Evolutionary conservation across 2,888 invertebrate species (phyloP).

Genomic region (Pollenia labialis): DNA sequence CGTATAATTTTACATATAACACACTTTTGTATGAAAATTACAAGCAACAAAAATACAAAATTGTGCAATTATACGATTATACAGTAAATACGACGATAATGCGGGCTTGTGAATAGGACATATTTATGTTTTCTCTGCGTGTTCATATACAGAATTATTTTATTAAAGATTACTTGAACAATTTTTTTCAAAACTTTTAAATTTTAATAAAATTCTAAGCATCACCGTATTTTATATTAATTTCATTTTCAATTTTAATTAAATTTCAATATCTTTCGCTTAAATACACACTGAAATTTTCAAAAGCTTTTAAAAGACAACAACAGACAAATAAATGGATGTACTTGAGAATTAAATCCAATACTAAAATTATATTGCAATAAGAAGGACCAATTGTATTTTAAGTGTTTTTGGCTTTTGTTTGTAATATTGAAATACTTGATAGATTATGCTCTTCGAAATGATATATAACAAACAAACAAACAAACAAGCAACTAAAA

Average conservation of each 20-base stretch:
- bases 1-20: too few relatives aligned
- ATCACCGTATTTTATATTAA: background rate
- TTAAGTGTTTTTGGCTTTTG: constrained; percentile 68
- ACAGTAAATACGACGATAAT: too few relatives aligned
- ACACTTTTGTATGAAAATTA: too few relatives aligned
- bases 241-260: constrained; percentile 24
- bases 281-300: constrained; percentile 22
- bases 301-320: constrained; percentile 42
- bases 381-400: constrained; percentile 55
- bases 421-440: constrained; percentile 55
- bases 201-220: background rate
- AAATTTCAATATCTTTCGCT: constrained; percentile 18
- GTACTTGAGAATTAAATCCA: constrained; percentile 51
- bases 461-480: constrained; percentile 28
- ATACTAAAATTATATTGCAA: constrained; percentile 42
- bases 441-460: constrained; percentile 55
- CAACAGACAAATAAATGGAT: constrained; percentile 3
- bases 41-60: too few relatives aligned
- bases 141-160: too few relatives aligned
- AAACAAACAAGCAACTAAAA: constrained; percentile 45
- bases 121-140: too few relatives aligned
- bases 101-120: too few relatives aligned
- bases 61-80: too few relatives aligned
- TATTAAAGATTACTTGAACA: background rate
- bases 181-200: background rate